Base-by-base conservation (phyloP, 2,797 vertebrate species). In the Argya squamiceps region DNA sequence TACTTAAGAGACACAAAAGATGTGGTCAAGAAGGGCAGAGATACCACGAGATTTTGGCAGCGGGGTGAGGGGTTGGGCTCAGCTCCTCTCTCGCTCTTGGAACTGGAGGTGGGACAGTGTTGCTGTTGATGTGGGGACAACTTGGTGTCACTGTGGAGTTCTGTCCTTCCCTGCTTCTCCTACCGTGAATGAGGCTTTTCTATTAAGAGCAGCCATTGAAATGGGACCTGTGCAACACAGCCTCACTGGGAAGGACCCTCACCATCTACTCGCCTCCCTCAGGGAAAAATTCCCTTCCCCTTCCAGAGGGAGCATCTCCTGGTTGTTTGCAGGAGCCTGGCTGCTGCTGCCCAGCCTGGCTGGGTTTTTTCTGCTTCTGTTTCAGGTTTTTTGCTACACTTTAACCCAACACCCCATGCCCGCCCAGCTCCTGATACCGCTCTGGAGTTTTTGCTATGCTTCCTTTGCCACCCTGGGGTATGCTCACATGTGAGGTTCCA, bases 391-490 rank as follows among this genome's bases (percentile, higher is more conserved):
- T 62, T 62, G 44, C 58, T 17, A 10, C 37, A 34, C 10, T 62
- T 41, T n/a, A 76, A 27, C 30, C 23, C 0, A 0, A 50, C 18
- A n/a, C 8, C 9, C 36, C 11, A n/a, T 5, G 13, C 11, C 22
- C 4, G 0, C 36, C 23, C 2, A 1, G 23, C 7, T 50, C 44
- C 29, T 26, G 12, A 24, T 19, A 24, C 3, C 1, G 2, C 44
- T 39, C 10, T 8, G 19, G 30, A n/a, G 36, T 6, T 41, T 62
- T 62, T 62, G 18, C 30, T 50, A 13, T 21, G 20, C 29, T n/a
- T 60, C 3, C 7, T 26, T 49, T n/a, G 29, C 22, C 56, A 75
- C 17, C 39, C 29, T 21, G 46, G 11, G 30, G 37, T 34, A 29
- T 36, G 52, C 24, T n/a, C 18, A 52, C 11, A 13, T 17, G 19